Base-by-base conservation (phyloP, 1,140 invertebrate genomes). In the Lordiphosa stackelbergi region DNA sequence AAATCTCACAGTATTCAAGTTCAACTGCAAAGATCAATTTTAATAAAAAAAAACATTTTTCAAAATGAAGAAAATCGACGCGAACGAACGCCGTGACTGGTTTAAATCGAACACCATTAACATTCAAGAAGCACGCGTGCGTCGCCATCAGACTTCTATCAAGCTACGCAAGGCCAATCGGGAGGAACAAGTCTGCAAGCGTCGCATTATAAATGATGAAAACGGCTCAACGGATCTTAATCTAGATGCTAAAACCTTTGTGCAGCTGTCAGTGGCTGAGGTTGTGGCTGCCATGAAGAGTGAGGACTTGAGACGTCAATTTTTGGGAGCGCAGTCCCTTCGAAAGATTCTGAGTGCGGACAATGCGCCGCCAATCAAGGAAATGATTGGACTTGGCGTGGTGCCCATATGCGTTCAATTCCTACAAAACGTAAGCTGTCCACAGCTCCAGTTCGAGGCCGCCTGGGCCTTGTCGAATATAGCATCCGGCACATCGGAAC, bases 391-490 rank as follows among this genome's bases (percentile, higher is more conserved):
- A 2, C 91, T 93, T 75, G 97, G 96, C 35, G 92, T 98, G 66
- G 93, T 99, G 10, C 96, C 95, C 5, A 91, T 92, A 52, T 92
- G 97, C 64, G 91, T 98, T 2, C 89, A 93, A 46, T 96, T 96
- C 61, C 88, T 99, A 6, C 88, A 90, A 35, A 88, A 90, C 47
- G 88, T 90, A 73, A 90, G 94, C 46, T 92, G 93, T 73, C 89
- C 94, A n/a, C 90, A 92, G 47, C 88, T 99, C 7, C 97, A 99
- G 88, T 99, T 99, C 90, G 98, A 99, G 90, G 94, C 97, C 22
- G 95, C 97, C 2, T 99, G 98, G 98, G 97, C 97, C 1, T 88
- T 99, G 16, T 99, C 98, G 24, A 99, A 99, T 85, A 97, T 99
- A 65, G 98, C 98, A 7, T 98, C 96, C 1, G 97, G 97, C 9